Percentiles rank a stretch among this genome's conserved stretches.
These are phyloP conservation scores for Yponomeuta sedellus DNA, from an alignment of 2,888 invertebrate species.

Conservation along the genomic window DNA sequence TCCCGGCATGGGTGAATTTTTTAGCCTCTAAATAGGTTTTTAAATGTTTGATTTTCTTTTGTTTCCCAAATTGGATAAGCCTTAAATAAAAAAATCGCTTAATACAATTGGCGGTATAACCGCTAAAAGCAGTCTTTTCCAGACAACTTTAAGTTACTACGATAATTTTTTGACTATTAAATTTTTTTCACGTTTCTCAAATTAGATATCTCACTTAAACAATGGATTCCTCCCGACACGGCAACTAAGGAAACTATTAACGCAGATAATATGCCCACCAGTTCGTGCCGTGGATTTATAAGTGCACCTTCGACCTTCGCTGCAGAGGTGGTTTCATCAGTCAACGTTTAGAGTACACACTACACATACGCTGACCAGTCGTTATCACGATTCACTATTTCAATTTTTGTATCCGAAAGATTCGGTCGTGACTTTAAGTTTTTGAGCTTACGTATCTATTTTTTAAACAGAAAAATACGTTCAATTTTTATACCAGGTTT, in stretches of 20 bases:
- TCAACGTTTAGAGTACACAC: conserved; percentile 36
- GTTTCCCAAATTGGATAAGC: no score
- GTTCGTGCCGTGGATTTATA: neutral
- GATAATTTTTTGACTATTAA: no score
- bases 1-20: no score
- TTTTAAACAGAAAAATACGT: no score
- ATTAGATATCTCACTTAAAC: neutral
- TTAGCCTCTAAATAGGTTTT: no score
- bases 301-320: conserved; percentile 9
- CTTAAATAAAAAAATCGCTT: no score
- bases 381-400: conserved; percentile 18
- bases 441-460: no score
- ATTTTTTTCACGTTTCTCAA: neutral
- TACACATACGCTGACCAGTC: conserved; percentile 33
- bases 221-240: neutral
- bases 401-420: neutral
- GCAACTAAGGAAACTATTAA: conserved; percentile 6
- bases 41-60: no score
- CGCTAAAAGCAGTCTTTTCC: no score
- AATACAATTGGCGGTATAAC: no score
- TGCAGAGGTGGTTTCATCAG: conserved; percentile 21
- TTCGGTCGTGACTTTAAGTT: neutral
- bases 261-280: neutral
- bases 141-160: no score
- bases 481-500: no score